A percentile compares a stretch with the other conserved stretches of the same genome.
These are phyloP conservation scores for Hipparchia sbordonii DNA, from an alignment of 2,888 invertebrate genomes.

Conservation along the genomic window DNA sequence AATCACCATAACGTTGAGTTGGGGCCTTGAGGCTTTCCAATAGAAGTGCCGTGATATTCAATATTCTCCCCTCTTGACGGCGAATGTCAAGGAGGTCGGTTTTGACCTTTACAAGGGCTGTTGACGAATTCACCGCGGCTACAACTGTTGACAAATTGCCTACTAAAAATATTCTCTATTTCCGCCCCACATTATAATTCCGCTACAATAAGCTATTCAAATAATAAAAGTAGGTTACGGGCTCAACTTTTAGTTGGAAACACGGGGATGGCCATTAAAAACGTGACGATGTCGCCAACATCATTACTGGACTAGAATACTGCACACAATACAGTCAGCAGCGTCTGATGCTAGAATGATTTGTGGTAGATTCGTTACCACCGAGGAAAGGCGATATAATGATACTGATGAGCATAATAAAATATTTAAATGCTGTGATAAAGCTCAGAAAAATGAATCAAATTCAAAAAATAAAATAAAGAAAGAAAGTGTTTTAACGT, in stretches of 20 bases:
- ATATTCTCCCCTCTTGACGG: conserved; percentile 45
- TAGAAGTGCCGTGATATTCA: conserved; percentile 23
- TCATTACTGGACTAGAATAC: conserved; percentile 10
- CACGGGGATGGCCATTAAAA: conserved; percentile 32
- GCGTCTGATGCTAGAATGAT: conserved; percentile 3
- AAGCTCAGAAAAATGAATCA: too few species aligned
- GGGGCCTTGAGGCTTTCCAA: neutral
- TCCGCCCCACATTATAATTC: conserved; percentile 37
- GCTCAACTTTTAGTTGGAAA: conserved; percentile 34
- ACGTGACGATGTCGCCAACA: conserved; percentile 23
- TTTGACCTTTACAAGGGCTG: conserved; percentile 56
- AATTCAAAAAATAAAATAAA: too few species aligned
- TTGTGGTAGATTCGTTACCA: neutral
- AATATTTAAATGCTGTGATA: too few species aligned
- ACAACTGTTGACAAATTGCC: conserved; percentile 63
- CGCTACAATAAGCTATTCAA: conserved; percentile 40
- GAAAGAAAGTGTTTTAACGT: too few species aligned
- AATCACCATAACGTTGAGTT: neutral
- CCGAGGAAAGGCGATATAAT: neutral
- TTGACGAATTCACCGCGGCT: conserved; percentile 53
- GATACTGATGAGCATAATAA: too few species aligned
- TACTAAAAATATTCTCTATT: conserved; percentile 47
- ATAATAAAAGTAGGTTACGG: conserved; percentile 42
- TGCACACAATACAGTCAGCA: neutral
- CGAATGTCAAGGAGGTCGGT: conserved; percentile 63